Evolutionary conservation across 1,140 invertebrate species (phyloP).

Genomic region (Coptotermes formosanus): DNA sequence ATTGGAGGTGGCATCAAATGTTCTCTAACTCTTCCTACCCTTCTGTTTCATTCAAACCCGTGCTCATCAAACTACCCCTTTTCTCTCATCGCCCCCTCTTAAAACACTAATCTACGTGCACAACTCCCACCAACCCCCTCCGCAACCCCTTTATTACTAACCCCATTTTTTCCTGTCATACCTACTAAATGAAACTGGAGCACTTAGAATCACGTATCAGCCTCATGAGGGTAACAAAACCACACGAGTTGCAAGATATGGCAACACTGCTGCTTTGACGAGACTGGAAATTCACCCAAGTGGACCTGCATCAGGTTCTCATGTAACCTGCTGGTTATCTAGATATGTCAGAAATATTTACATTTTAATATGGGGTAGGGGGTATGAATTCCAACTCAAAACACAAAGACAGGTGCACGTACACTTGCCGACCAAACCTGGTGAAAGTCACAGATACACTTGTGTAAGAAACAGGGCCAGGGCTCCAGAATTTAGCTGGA

Average conservation of each 20-base stretch:
- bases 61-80: constrained; percentile 9
- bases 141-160: constrained; percentile 4
- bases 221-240: neutral
- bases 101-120: neutral
- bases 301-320: neutral
- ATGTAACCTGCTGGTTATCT: neutral
- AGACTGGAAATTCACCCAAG: neutral
- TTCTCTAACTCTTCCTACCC: neutral
- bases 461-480: too few relatives aligned
- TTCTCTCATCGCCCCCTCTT: neutral
- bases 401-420: too few relatives aligned
- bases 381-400: too few relatives aligned
- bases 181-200: constrained; percentile 12
- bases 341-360: too few relatives aligned
- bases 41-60: constrained; percentile 1
- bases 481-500: too few relatives aligned
- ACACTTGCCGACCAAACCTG: too few relatives aligned
- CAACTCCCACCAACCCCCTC: neutral
- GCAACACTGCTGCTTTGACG: neutral
- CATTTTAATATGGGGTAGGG: too few relatives aligned
- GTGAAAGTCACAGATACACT: too few relatives aligned
- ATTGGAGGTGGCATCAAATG: constrained; percentile 26
- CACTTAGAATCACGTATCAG: neutral
- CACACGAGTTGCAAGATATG: neutral
- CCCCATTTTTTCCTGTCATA: neutral